Conservation (phyloP, 2,113 vertebrate species). For the Gracilinanus agilis region DNA sequence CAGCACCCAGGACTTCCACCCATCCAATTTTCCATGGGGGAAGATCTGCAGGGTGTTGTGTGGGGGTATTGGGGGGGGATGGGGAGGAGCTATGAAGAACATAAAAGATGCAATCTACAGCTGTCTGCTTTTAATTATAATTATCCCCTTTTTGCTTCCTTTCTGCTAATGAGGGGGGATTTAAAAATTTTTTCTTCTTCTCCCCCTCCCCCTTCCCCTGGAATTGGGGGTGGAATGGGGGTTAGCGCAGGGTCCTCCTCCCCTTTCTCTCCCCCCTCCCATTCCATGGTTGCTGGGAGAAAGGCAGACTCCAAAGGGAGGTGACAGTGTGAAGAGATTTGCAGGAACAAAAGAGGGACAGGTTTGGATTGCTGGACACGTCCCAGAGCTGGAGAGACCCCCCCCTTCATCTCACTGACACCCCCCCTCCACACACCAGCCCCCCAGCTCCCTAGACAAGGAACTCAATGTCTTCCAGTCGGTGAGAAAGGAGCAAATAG, state of each 20-base stretch:
- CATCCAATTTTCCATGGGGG: neutral
- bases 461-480: constrained; percentile 84
- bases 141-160: constrained; percentile 81
- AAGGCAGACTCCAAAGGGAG: constrained; percentile 84
- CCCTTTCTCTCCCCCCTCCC: constrained; percentile 53
- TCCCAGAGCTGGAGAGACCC: constrained; percentile 83
- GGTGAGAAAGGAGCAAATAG: constrained; percentile 82
- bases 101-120: constrained; percentile 78
- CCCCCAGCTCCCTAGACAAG: constrained; percentile 83
- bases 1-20: neutral
- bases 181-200: constrained; percentile 52
- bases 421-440: constrained; percentile 70
- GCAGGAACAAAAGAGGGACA: constrained; percentile 89
- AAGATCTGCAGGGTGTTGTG: neutral
- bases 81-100: constrained; percentile 67
- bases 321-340: constrained; percentile 90
- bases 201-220: constrained; percentile 57
- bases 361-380: constrained; percentile 93
- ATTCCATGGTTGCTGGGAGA: constrained; percentile 77
- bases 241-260: constrained; percentile 74
- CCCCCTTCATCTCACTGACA: constrained; percentile 63
- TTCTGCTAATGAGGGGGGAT: constrained; percentile 79
- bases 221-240: constrained; percentile 59
- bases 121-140: constrained; percentile 85
- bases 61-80: constrained; percentile 55